Evolutionary conservation across 53 echinoderm and acorn worm species (phyloP).

Genomic region (Actinopyga echinites): DNA sequence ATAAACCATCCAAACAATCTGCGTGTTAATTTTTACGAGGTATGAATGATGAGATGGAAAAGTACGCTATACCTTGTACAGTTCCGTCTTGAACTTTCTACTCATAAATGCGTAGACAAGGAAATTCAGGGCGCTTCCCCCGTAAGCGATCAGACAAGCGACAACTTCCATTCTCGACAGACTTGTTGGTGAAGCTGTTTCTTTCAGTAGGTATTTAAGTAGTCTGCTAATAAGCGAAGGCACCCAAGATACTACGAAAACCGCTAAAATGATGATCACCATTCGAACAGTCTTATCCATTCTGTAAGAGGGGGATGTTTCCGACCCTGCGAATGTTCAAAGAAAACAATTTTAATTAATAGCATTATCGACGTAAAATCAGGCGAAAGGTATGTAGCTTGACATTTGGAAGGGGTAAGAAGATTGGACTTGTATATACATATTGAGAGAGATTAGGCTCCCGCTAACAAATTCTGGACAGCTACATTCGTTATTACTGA

Average conservation of each 20-base stretch:
- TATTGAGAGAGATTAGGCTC: too few species aligned
- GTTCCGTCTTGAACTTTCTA: constrained; percentile 66
- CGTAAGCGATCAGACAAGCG: constrained; percentile 85
- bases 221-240: constrained; percentile 83
- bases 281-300: constrained; percentile 87
- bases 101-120: constrained; percentile 95
- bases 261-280: constrained; percentile 84
- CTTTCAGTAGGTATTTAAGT: constrained; percentile 66
- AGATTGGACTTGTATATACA: too few species aligned
- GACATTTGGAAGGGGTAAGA: too few species aligned
- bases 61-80: constrained; percentile 62
- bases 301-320: background rate
- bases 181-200: constrained; percentile 9
- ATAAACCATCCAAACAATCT: too few species aligned
- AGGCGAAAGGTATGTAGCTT: too few species aligned
- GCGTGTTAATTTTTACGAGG: too few species aligned
- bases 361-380: too few species aligned
- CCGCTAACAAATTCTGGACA: too few species aligned
- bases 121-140: constrained; percentile 89
- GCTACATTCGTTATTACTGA: too few species aligned
- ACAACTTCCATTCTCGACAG: constrained; percentile 71
- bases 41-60: too few species aligned
- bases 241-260: constrained; percentile 83
- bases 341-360: too few species aligned
- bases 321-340: too few species aligned